Base-by-base conservation (phyloP, 1,140 invertebrate species). In the Sitophilus oryzae region DNA sequence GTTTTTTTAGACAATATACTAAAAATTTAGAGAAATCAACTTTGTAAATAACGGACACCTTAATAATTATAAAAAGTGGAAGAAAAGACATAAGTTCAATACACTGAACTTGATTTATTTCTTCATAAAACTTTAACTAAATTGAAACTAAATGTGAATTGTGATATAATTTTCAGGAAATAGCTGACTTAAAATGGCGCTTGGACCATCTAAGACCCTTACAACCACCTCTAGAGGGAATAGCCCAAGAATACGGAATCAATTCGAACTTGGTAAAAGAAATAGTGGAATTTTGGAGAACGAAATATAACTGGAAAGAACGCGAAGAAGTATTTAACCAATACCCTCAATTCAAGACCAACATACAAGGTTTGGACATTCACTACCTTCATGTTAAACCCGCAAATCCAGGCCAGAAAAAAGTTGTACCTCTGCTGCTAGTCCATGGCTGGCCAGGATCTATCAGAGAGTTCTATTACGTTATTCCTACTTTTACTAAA, bases 401-500 rank as follows among this genome's bases (percentile, higher is more conserved):
- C 0, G 59, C 71, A 63, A 60, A 71, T 70, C 18, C 73, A 1
- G 25, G 40, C 6, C 51, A 44, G 8, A 8, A 47, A 11, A 59
- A 56, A 41, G 56, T 63, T 1, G 8, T 66, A 16, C 88, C 88
- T 0, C 45, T 93, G 14, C 64, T 95, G 0, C 19, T 96, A 0
- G 61, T 91, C 2, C 92, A 96, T 64, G 93, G 92, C 14, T 96
- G 93, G 93, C 92, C 93, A 1, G 91, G 92, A 20, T 89, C 87
- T 0, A 76, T 94, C 1, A 76, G 86, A 6, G 90, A 95, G 71
- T 94, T 93, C 67, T 86, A 89, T 59, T 85, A 90, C 62, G 76
- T 91, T 1, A 82, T 91, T 51, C 88, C 88, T 0, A 36, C 86
- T 23, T 64, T 92, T 8, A 86, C 80, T 0, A 52, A 23, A 20